Evolutionary conservation across 2,797 vertebrate species (phyloP).

Genomic region (Galago senegalensis): DNA sequence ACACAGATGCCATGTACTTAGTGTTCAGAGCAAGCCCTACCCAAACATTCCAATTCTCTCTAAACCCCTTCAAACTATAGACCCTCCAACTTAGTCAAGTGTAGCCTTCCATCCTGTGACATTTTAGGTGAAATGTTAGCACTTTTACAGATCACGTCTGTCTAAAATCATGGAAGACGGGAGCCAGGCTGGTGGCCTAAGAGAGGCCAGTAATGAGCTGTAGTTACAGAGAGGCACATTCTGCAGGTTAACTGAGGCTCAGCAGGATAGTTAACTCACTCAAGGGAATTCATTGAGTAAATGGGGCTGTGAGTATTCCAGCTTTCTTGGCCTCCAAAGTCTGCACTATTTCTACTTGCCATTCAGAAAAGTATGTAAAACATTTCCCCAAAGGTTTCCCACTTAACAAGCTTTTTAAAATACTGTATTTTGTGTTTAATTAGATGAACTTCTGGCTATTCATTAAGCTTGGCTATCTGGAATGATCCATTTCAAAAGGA

Average conservation of each 20-base stretch:
- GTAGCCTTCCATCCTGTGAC: background rate
- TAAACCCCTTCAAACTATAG: background rate
- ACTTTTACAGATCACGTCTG: background rate
- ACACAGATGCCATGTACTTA: background rate
- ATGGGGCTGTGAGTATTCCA: background rate
- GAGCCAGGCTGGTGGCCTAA: background rate
- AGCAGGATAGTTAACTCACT: background rate
- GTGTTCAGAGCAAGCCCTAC: background rate
- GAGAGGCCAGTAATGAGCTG: background rate
- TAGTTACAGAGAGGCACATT: background rate
- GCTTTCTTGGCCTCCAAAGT: background rate
- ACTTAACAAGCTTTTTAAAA: background rate
- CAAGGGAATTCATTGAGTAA: background rate
- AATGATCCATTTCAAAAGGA: constrained; percentile 22
- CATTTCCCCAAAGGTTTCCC: constrained; percentile 17
- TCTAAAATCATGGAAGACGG: background rate
- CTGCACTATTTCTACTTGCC: background rate
- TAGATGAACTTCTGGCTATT: constrained; percentile 41
- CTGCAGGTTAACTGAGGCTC: background rate
- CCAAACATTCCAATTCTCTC: background rate
- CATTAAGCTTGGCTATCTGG: background rate
- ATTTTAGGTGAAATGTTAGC: background rate
- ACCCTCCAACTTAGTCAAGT: background rate
- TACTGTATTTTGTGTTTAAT: constrained; percentile 21
- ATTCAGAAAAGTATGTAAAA: background rate